phyloP scores from a whole-genome alignment of 2,888 invertebrate species.

The Drosophila testacea region DNA sequence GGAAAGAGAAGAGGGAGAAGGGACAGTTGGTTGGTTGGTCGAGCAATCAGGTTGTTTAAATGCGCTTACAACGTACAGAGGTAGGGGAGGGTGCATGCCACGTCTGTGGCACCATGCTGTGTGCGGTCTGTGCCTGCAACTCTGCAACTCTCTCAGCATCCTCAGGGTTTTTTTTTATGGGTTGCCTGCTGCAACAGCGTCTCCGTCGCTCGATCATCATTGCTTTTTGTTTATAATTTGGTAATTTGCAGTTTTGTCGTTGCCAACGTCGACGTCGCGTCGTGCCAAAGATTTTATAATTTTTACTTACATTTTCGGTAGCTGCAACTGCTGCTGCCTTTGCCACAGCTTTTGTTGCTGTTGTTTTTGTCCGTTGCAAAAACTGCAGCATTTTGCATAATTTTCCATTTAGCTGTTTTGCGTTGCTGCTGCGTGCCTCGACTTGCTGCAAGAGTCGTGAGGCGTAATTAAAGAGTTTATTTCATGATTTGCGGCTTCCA shows the following conservation, averaged over 20 bases:
- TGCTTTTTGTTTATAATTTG: slow-evolving; percentile 74
- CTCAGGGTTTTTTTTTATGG: slow-evolving; percentile 49
- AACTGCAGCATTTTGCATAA: slow-evolving; percentile 72
- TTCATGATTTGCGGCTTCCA: slow-evolving; percentile 72
- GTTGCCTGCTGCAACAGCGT: slow-evolving; percentile 25
- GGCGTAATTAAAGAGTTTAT: slow-evolving; percentile 80
- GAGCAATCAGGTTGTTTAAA: slow-evolving; percentile 70
- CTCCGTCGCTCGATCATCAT: slow-evolving; percentile 35
- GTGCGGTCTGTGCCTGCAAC: slow-evolving; percentile 46
- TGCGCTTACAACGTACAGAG: slow-evolving; percentile 47
- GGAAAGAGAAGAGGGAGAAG: background rate
- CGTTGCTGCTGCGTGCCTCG: slow-evolving; percentile 17
- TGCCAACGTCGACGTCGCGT: slow-evolving; percentile 56
- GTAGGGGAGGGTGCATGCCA: slow-evolving; percentile 11
- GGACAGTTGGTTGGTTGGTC: slow-evolving; percentile 14
- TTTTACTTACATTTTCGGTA: slow-evolving; percentile 73
- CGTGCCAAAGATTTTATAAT: slow-evolving; percentile 80
- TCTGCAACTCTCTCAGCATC: slow-evolving; percentile 37
- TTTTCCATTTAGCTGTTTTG: slow-evolving; percentile 74
- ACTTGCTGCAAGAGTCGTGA: slow-evolving; percentile 68
- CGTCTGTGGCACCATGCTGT: slow-evolving; percentile 61
- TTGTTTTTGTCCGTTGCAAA: no score
- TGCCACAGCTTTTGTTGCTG: background rate
- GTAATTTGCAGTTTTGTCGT: slow-evolving; percentile 79
- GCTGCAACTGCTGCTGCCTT: slow-evolving; percentile 47